phyloP scores from a whole-genome alignment of 2,888 invertebrate species.

The Metallyticus violacea region DNA sequence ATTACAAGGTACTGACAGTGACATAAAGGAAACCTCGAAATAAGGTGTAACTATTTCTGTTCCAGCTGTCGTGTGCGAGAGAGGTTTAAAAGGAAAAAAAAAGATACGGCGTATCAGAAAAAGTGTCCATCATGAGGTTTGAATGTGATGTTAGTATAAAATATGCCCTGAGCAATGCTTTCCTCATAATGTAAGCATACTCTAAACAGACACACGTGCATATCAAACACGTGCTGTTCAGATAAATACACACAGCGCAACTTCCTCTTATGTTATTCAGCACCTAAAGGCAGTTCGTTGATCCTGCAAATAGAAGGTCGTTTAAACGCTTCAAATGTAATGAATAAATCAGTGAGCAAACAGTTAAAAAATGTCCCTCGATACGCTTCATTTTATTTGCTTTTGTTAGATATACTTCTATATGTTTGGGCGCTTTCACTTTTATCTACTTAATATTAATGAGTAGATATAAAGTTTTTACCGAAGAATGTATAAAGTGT shows the following conservation, averaged over 20 bases:
- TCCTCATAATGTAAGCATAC: background rate
- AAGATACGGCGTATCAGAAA: background rate
- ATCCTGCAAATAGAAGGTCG: no score
- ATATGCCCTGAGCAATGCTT: background rate
- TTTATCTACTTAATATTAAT: no score
- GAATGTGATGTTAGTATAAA: background rate
- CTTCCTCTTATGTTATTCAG: background rate
- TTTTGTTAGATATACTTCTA: no score
- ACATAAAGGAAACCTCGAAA: background rate
- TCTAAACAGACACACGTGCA: background rate
- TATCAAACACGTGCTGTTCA: background rate
- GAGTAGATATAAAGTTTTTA: no score
- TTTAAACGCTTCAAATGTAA: no score
- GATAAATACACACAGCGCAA: background rate
- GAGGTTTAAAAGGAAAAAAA: no score
- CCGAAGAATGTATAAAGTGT: no score
- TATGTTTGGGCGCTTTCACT: no score
- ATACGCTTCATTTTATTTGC: no score
- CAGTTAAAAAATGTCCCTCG: no score
- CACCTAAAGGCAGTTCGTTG: no score
- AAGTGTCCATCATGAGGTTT: background rate
- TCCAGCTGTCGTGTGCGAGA: background rate
- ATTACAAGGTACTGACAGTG: background rate
- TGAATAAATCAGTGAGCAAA: no score
- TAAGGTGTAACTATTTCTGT: background rate